phyloP scores from a whole-genome alignment of 2,113 vertebrate species.

The Speoplatyrhinus poulsoni region DNA sequence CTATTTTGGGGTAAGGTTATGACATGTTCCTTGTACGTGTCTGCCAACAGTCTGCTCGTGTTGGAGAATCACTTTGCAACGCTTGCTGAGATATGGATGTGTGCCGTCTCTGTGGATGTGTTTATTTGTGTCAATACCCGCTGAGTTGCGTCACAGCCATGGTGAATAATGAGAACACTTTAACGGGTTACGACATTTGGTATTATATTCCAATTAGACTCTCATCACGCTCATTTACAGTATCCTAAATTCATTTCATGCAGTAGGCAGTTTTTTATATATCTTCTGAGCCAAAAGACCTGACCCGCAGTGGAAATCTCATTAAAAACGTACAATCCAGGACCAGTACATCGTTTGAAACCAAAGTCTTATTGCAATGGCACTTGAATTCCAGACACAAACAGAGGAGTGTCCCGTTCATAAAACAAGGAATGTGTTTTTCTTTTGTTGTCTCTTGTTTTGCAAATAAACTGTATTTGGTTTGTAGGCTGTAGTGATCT shows the following conservation, averaged over 20 bases:
- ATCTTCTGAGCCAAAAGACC: neutral
- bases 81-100: constrained; percentile 17
- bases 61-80: constrained; percentile 27
- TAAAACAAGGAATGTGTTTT: no score
- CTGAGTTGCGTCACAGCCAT: constrained; percentile 18
- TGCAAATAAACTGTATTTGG: no score
- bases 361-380: no score
- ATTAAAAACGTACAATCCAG: neutral
- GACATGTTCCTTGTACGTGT: constrained; percentile 31
- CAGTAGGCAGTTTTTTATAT: neutral
- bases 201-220: constrained; percentile 17
- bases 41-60: constrained; percentile 25
- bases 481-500: no score
- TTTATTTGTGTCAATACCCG: constrained; percentile 17
- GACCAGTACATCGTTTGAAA: no score
- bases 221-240: constrained; percentile 4
- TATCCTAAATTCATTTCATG: neutral
- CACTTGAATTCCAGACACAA: no score
- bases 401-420: no score
- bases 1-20: constrained; percentile 64
- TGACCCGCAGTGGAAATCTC: neutral
- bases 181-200: neutral
- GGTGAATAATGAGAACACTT: constrained; percentile 5
- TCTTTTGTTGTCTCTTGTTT: no score
- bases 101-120: constrained; percentile 15